A percentile compares a stretch with the other conserved stretches of the same genome.
These are phyloP conservation scores for Lerema accius DNA, from an alignment of 1,140 invertebrate genomes.

Conservation along the genomic window DNA sequence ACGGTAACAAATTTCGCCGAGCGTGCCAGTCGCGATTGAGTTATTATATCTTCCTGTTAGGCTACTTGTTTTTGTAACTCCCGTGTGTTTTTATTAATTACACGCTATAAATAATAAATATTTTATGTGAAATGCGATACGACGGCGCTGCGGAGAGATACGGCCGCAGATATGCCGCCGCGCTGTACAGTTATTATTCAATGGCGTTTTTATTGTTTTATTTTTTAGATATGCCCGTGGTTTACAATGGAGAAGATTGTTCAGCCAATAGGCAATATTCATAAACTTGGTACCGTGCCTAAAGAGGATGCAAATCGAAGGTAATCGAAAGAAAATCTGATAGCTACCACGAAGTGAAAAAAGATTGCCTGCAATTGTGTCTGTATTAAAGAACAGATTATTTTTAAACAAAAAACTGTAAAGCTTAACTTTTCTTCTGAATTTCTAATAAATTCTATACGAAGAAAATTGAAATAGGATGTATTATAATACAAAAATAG, in stretches of 20 bases:
- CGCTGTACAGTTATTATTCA: constrained; percentile 70
- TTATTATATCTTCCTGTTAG: constrained; percentile 81
- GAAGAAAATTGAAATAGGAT: too few relatives aligned
- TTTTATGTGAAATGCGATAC: constrained; percentile 79
- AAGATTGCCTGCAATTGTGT: neutral
- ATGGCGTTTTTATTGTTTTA: constrained; percentile 66
- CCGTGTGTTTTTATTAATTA: constrained; percentile 81
- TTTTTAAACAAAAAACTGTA: neutral
- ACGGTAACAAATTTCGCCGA: constrained; percentile 72
- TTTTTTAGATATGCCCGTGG: constrained; percentile 31
- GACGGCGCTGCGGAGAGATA: constrained; percentile 53
- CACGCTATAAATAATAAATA: constrained; percentile 79
- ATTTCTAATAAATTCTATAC: too few relatives aligned
- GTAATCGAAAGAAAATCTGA: constrained; percentile 11
- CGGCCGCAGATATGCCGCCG: constrained; percentile 56
- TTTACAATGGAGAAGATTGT: constrained; percentile 24
- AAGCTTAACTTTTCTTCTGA: too few relatives aligned
- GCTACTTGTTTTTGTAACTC: constrained; percentile 80
- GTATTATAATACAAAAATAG: too few relatives aligned
- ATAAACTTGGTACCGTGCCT: constrained; percentile 28
- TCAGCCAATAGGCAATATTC: constrained; percentile 31
- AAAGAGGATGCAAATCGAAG: constrained; percentile 26
- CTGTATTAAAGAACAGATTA: neutral
- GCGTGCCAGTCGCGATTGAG: constrained; percentile 73
- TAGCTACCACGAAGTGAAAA: constrained; percentile 2